A percentile compares a stretch with the other conserved stretches of the same genome.
Evolutionary conservation across 2,797 vertebrate species (phyloP).

Genomic region (Poliocrania exsul): DNA sequence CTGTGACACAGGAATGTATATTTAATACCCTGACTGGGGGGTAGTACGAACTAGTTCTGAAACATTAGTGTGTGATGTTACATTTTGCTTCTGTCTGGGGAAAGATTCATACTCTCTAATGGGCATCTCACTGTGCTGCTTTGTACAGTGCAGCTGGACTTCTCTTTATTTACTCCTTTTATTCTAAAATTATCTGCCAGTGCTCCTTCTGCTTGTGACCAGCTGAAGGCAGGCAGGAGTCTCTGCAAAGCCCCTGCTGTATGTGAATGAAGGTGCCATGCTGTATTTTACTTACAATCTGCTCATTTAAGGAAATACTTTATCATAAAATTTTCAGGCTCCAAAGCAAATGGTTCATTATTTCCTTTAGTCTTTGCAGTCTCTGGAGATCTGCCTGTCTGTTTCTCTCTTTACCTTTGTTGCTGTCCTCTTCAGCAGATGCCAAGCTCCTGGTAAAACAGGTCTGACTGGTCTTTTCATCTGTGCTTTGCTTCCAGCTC

Average conservation of each 20-base stretch:
- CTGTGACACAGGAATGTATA: background rate
- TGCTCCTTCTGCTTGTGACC: background rate
- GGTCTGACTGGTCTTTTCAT: background rate
- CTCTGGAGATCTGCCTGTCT: background rate
- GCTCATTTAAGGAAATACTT: background rate
- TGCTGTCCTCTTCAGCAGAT: background rate
- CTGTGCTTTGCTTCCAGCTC: background rate
- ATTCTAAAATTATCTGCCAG: background rate
- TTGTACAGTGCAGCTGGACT: constrained; percentile 4
- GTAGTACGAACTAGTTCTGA: background rate
- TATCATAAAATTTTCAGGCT: background rate
- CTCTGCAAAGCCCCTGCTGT: background rate
- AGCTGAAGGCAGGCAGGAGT: background rate
- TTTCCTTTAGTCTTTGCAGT: background rate
- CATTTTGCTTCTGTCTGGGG: background rate
- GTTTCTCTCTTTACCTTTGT: background rate
- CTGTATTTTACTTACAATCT: background rate
- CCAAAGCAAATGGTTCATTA: background rate
- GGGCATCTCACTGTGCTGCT: background rate
- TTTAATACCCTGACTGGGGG: constrained; percentile 28
- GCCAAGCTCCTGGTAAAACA: constrained; percentile 9
- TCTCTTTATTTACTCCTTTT: constrained; percentile 17
- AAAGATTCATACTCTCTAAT: constrained; percentile 19
- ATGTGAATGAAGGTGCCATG: accelerated
- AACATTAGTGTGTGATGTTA: background rate